Evolutionary conservation across 2,113 vertebrate species (phyloP).

Genomic region (Mustela lutreola): DNA sequence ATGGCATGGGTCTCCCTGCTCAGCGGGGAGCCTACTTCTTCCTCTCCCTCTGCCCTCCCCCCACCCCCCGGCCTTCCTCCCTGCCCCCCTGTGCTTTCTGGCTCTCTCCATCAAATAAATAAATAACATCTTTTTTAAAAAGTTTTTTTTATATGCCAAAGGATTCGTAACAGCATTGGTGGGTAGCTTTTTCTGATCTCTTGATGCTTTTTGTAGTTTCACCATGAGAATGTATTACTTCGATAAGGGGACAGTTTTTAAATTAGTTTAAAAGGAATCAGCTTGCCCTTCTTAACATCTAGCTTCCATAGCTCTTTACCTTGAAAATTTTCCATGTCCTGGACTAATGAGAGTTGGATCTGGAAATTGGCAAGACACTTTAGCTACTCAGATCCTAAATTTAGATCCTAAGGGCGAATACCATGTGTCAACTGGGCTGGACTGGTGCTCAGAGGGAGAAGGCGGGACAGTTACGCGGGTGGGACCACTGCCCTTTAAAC

Average conservation of each 20-base stretch:
- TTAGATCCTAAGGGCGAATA: conserved; percentile 65
- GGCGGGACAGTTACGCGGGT: conserved; percentile 12
- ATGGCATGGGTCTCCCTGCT: neutral
- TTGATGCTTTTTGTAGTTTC: conserved; percentile 28
- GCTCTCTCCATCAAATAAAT: neutral
- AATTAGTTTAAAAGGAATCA: neutral
- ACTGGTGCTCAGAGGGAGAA: conserved; percentile 37
- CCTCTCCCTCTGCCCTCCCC: neutral
- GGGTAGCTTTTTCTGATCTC: neutral
- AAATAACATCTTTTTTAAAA: neutral
- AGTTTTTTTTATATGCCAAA: neutral
- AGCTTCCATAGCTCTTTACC: conserved; percentile 33
- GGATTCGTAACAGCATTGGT: neutral
- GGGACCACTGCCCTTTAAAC: neutral
- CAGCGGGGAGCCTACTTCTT: neutral
- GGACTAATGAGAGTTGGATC: conserved; percentile 64
- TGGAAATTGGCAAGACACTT: conserved; percentile 63
- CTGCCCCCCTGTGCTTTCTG: neutral
- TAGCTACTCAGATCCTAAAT: conserved; percentile 73
- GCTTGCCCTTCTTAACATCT: neutral
- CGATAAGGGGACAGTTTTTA: neutral
- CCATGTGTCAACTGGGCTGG: conserved; percentile 17
- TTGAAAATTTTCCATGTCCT: conserved; percentile 38
- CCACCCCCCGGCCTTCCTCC: rapidly evolving
- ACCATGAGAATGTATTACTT: neutral